Evolutionary conservation across 2,113 vertebrate species (phyloP), one percentile per base, ranked within the genome.

Genomic region (Percina caprodes): DNA sequence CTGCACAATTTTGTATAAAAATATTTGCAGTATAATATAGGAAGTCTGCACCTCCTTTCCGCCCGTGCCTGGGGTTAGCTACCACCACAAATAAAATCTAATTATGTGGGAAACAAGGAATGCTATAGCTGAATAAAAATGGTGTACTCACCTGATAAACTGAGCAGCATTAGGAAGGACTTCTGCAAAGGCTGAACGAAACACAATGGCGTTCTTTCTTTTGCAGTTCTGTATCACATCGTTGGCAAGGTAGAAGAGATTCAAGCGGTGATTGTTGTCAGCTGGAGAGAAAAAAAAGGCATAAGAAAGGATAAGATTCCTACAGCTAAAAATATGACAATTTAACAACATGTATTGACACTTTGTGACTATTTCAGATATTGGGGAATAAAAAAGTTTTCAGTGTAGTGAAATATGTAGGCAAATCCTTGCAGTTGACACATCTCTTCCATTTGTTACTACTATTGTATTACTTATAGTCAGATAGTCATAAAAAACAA

Each of bases 201-300:
- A 99, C n/a, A 97, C 94, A 1, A 99, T 96, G 1, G 98, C 98
- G 0, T 99, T 99, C 87, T 96, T 99, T 67, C 98, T 96, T 85
- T 99, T 99, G 95, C 98, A 99, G 94, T 99, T 99, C 92, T 99
- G 98, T 74, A 99, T 99, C 83, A 99, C 97, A 35, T 99, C 98
- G 0, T 99, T 99, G 87, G 98, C 98, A 83, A 99, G 85, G 92
- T 97, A 99, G 88, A 99, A 99, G 26, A 99, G 97, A 93, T 99
- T 99, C 91, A 99, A 92, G 8, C 98, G 96, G 77, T 99, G 98
- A 69, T 94, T 95, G 89, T 96, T 96, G 60, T 97, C 97, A 85
- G 98, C 98, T 99, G 74, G 8, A 42, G 2, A 42, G 10, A 51
- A 80, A 65, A 35, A 79, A 61, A 52, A 80, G 6, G 82, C 13